These are phyloP conservation scores for Drosophila willistoni DNA, from an alignment of 1,140 invertebrate species.

Conservation along the genomic window DNA sequence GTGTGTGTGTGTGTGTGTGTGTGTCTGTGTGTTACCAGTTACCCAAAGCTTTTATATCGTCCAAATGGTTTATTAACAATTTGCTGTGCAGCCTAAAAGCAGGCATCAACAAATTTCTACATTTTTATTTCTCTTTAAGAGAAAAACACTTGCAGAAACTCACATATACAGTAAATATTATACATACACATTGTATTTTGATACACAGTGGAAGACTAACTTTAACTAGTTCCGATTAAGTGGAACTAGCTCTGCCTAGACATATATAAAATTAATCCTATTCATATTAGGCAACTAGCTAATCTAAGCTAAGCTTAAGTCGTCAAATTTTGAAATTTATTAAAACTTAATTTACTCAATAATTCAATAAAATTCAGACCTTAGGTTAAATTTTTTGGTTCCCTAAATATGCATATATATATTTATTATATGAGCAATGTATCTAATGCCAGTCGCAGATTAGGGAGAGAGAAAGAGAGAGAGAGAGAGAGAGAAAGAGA, in stretches of 20 bases:
- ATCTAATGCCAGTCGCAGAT: too few relatives aligned
- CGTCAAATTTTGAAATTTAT: background rate
- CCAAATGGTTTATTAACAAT: constrained; percentile 25
- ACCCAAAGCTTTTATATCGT: constrained; percentile 18
- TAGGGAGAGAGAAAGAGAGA: too few relatives aligned
- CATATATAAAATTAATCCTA: too few relatives aligned
- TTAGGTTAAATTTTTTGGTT: background rate
- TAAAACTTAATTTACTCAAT: background rate
- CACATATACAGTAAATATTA: too few relatives aligned
- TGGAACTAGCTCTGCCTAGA: background rate
- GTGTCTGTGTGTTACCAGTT: constrained; percentile 15
- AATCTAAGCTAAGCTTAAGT: background rate
- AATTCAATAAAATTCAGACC: background rate
- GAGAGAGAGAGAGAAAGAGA: too few relatives aligned
- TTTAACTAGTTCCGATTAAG: background rate
- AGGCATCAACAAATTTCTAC: constrained; percentile 17
- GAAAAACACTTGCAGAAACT: constrained; percentile 4
- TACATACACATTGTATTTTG: background rate
- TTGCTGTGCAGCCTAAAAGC: constrained; percentile 39
- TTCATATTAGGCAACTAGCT: too few relatives aligned
- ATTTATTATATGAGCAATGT: background rate
- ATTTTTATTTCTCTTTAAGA: constrained; percentile 15
- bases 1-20: constrained; percentile 13
- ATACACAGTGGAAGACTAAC: background rate
- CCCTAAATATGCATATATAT: background rate